phyloP scores from a whole-genome alignment of 2,113 vertebrate genomes.

The Bombycilla garrulus region DNA sequence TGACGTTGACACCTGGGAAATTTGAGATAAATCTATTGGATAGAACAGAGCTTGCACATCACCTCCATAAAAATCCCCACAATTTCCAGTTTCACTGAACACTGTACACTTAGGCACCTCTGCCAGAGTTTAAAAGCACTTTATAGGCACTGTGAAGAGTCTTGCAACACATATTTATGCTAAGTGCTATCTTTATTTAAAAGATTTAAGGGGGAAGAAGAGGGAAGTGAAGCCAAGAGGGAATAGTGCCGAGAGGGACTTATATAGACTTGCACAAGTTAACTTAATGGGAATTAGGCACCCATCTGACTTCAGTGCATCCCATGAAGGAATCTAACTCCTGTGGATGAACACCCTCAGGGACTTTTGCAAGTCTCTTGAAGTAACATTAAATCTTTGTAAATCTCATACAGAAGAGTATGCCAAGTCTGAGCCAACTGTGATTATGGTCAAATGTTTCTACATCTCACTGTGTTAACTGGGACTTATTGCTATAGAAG shows the following conservation, averaged over 20 bases:
- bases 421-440: neutral
- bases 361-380: neutral
- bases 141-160: slow-evolving; percentile 4
- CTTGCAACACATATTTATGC: slow-evolving; percentile 7
- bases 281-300: slow-evolving; percentile 28
- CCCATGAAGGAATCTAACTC: neutral
- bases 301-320: neutral
- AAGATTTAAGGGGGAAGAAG: neutral
- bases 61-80: neutral
- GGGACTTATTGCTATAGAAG: neutral
- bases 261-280: neutral
- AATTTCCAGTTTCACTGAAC: neutral
- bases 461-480: neutral
- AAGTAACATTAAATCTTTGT: neutral
- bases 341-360: neutral
- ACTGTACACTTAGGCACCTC: neutral
- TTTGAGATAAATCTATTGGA: neutral
- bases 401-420: neutral
- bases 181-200: slow-evolving; percentile 40
- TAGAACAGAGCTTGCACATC: neutral
- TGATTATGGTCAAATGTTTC: neutral
- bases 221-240: slow-evolving; percentile 15
- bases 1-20: neutral
- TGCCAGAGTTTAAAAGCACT: slow-evolving; percentile 27
- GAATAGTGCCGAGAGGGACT: slow-evolving; percentile 5